Evolutionary conservation across 2,797 vertebrate genomes (phyloP), one percentile per base, ranked within the genome.

Genomic region (Spondyliosoma cantharus): DNA sequence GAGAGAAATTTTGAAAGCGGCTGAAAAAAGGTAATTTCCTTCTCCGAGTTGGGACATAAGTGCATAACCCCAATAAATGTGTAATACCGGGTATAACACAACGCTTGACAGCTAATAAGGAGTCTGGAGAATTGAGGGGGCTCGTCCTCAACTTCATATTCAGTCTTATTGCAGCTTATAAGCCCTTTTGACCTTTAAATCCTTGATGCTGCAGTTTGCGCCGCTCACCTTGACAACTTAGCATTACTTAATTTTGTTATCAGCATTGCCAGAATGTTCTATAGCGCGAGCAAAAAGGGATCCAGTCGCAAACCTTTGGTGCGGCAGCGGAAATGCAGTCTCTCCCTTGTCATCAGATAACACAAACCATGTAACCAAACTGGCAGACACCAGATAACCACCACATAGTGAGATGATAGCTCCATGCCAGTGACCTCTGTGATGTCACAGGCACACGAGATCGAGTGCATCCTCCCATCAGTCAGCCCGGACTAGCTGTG

Each of bases 111-210:
- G 43, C 80, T 84, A 90, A 90, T 82, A 68, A 82, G 82, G 76
- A 80, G 67, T 58, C 82, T 45, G 56, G 69, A 87, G 87, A 82
- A 74, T 70, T 78, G 37, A 70, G 67, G 74, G 67, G 59, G 50
- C 60, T 75, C 42, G 56, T 74, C 76, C 71, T 76, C 20, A 27
- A 57, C 54, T 82, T 76, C 54, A 27, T 52, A 76, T 86, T 80
- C 72, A 63, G 78, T 80, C 52, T 42, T 79, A 32, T 74, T 32
- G 13, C 62, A 82, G 78, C 71, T 81, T 73, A 68, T 72, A 60
- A 57, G 70, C 71, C 80, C 80, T 45, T 19, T 29, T 89, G 83
- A 87, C 86, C 90, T 88, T 86, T 85, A 83, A 89, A 89, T 92
- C 87, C 73, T 66, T 63, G 74, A 85, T 71, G 66, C 54, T 7